phyloP scores from a whole-genome alignment of 2,797 vertebrate genomes.

The Microhierax caerulescens region DNA sequence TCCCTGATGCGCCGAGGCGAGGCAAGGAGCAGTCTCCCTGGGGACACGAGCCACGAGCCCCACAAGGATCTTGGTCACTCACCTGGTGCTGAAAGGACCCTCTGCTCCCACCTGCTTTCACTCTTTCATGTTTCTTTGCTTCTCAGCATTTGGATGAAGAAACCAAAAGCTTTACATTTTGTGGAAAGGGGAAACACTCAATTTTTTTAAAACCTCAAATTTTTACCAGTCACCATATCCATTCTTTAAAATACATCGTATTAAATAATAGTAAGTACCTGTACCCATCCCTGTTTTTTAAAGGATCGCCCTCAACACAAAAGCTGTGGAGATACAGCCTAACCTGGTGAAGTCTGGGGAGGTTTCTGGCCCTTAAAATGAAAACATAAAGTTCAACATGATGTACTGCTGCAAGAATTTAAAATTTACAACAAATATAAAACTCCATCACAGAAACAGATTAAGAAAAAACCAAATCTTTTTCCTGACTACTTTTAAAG shows the following conservation, averaged over 20 bases:
- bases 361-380: not conserved
- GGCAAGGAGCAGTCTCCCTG: no score
- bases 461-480: not conserved
- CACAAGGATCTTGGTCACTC: rapidly evolving
- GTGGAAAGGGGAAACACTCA: not conserved
- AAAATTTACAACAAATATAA: not conserved
- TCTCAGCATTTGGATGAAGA: not conserved
- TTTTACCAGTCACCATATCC: not conserved
- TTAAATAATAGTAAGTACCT: not conserved
- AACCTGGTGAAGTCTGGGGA: not conserved
- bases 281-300: not conserved
- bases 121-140: not conserved
- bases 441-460: not conserved
- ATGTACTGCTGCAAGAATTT: not conserved
- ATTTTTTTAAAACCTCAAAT: not conserved
- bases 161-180: not conserved
- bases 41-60: not conserved
- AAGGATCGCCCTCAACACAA: not conserved
- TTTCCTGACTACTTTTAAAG: not conserved
- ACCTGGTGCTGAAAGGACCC: not conserved
- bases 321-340: not conserved
- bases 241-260: not conserved
- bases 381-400: not conserved
- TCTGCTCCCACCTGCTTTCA: not conserved
- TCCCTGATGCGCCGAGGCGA: rapidly evolving